Conservation (phyloP, 2,113 vertebrate species). For the Okapia johnstoni region DNA sequence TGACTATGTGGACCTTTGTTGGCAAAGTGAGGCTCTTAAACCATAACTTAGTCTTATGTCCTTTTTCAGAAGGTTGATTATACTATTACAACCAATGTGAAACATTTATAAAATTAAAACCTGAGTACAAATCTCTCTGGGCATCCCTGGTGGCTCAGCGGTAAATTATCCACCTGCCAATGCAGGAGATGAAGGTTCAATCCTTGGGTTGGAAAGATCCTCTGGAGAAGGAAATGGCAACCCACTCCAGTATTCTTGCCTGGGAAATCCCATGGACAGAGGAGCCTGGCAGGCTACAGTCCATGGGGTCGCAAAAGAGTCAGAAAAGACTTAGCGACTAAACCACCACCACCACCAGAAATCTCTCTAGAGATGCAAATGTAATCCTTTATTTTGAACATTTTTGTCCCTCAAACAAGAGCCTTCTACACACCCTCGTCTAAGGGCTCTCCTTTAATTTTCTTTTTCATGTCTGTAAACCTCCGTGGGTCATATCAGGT, state of each 20-base stretch:
- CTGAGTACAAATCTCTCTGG: not conserved
- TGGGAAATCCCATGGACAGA: not conserved
- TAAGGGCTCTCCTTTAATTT: not conserved
- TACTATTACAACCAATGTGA: not conserved
- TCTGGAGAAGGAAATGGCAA: not conserved
- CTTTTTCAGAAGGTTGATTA: not conserved
- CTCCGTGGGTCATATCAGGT: not conserved
- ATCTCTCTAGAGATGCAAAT: conserved; percentile 26
- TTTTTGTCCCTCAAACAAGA: conserved; percentile 4
- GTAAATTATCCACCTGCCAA: not conserved
- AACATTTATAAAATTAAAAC: not conserved
- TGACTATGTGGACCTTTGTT: not conserved
- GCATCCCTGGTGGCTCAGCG: not conserved
- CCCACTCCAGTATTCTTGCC: not conserved
- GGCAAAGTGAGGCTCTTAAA: not conserved
- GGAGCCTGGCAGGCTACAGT: not conserved
- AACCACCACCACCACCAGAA: not conserved
- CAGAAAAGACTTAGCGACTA: not conserved
- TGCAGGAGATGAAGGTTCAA: not conserved
- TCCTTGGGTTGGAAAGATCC: not conserved
- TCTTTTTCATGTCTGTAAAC: not conserved
- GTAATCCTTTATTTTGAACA: not conserved
- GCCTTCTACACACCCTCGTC: not conserved
- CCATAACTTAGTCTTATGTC: not conserved
- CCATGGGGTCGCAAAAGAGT: not conserved